phyloP scores from a whole-genome alignment of 2,797 vertebrate genomes.

The Pristis pectinata region DNA sequence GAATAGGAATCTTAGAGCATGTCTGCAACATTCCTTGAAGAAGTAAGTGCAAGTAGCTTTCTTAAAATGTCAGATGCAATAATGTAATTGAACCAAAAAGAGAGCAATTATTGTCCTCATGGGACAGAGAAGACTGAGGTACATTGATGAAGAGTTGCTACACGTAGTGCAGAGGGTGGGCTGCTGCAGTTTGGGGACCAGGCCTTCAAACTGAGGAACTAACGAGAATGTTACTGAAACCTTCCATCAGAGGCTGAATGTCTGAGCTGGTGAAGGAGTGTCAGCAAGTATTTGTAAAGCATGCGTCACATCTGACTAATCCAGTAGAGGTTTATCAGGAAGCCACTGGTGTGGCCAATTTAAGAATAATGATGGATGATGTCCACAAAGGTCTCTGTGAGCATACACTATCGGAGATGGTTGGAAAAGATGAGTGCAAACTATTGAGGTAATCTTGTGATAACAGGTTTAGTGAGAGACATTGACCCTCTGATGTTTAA shows the following conservation, averaged over 20 bases:
- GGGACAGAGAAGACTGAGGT: background rate
- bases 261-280: background rate
- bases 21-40: background rate
- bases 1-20: background rate
- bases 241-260: background rate
- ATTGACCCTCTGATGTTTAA: background rate
- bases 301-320: slow-evolving; percentile 7
- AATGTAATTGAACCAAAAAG: background rate
- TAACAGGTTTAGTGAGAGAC: background rate
- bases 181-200: background rate
- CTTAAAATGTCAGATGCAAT: background rate
- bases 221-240: background rate
- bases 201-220: background rate
- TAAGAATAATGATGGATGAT: background rate
- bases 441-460: background rate
- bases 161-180: background rate
- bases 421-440: background rate
- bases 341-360: background rate
- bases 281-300: background rate
- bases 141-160: background rate
- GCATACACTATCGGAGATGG: background rate
- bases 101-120: background rate
- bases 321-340: background rate
- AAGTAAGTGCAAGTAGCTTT: background rate
- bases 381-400: too few relatives aligned